Percentiles rank a stretch among this genome's conserved stretches.
phyloP scores from a whole-genome alignment of 2,113 vertebrate genomes.

The Megaptera novaeangliae region DNA sequence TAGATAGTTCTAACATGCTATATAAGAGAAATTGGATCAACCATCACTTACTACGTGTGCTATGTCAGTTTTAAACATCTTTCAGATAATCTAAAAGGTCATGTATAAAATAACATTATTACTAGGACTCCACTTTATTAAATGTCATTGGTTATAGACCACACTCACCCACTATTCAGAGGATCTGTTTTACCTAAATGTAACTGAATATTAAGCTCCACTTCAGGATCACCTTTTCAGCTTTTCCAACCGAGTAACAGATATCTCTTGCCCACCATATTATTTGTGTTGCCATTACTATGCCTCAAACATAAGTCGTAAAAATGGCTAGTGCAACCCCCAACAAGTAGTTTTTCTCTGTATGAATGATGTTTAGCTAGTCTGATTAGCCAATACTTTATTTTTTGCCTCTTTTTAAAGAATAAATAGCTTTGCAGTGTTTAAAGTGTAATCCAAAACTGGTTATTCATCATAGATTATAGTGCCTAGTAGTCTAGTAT shows the following conservation, averaged over 20 bases:
- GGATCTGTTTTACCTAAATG: neutral
- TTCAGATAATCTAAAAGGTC: neutral
- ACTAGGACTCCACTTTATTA: neutral
- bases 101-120: neutral
- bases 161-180: neutral
- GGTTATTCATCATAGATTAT: conserved; percentile 74
- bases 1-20: neutral
- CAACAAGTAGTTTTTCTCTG: neutral
- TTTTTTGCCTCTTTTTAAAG: neutral
- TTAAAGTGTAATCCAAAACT: conserved; percentile 39
- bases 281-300: neutral
- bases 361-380: neutral
- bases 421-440: neutral
- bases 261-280: neutral
- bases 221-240: neutral
- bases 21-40: neutral
- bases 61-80: neutral
- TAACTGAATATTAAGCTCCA: neutral
- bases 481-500: conserved; percentile 72
- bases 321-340: neutral
- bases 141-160: neutral
- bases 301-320: neutral
- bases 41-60: neutral
- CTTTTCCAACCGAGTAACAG: neutral
- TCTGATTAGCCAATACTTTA: neutral